phyloP scores from a whole-genome alignment of 2,797 vertebrate species.

The Crypturellus tataupa region DNA sequence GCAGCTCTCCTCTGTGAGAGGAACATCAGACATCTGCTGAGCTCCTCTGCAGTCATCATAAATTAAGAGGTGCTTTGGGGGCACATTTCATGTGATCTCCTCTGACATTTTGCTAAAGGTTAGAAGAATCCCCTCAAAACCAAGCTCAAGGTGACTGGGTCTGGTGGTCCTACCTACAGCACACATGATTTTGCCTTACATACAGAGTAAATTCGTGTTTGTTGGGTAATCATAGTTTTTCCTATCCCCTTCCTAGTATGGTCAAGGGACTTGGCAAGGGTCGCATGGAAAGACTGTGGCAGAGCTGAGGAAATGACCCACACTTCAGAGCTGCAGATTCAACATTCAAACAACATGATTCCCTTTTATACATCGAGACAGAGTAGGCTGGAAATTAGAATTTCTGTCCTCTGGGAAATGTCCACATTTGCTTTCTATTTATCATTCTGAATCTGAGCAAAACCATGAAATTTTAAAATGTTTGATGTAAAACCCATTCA shows the following conservation, averaged over 20 bases:
- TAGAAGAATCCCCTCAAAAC: not conserved
- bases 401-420: not conserved
- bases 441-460: conserved; percentile 8
- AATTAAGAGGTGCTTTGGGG: not conserved
- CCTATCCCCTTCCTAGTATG: not conserved
- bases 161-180: accelerated
- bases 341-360: not conserved
- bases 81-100: not conserved
- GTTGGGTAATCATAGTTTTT: not conserved
- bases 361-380: not conserved
- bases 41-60: not conserved
- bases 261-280: not conserved
- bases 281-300: not conserved
- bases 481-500: not conserved
- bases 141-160: not conserved
- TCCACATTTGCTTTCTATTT: conserved; percentile 25
- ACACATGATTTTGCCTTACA: not conserved
- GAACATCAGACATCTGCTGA: not conserved
- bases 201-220: not conserved
- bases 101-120: not conserved
- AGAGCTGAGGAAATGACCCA: not conserved
- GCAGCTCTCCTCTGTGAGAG: not conserved
- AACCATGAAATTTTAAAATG: not conserved
- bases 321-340: not conserved
- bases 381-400: not conserved